Evolutionary conservation across 2,797 vertebrate species (phyloP).

Genomic region (Ptychobarbus kaznakovi): DNA sequence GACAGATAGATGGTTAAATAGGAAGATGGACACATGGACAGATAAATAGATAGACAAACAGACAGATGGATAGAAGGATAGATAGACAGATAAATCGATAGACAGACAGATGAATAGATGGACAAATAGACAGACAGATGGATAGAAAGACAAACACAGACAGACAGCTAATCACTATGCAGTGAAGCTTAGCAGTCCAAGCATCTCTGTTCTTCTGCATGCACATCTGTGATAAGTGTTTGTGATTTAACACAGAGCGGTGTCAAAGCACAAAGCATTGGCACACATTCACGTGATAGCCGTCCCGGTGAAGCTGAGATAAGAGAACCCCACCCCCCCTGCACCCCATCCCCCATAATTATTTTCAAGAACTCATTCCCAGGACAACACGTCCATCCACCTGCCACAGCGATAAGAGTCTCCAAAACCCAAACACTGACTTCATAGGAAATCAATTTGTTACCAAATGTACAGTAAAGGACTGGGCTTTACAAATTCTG

Average conservation of each 20-base stretch:
- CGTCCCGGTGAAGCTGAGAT: conserved; percentile 53
- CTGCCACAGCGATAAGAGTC: conserved; percentile 59
- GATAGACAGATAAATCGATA: no score
- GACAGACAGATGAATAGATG: not conserved
- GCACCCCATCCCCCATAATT: not conserved
- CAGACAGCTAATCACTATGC: not conserved
- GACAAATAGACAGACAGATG: not conserved
- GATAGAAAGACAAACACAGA: not conserved
- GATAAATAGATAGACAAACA: no score
- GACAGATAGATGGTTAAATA: no score
- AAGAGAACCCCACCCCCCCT: conserved; percentile 36
- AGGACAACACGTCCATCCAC: conserved; percentile 43
- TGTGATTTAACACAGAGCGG: conserved; percentile 31
- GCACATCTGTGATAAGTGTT: conserved; percentile 39
- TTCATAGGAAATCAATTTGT: conserved; percentile 77
- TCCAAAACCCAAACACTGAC: conserved; percentile 57
- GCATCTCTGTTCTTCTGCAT: conserved; percentile 14
- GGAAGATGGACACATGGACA: no score
- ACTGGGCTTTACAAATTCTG: conserved; percentile 68
- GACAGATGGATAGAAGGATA: no score
- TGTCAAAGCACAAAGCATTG: conserved; percentile 19
- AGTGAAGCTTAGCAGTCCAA: not conserved
- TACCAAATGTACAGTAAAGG: conserved; percentile 59
- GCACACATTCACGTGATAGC: conserved; percentile 19
- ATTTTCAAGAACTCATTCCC: conserved; percentile 42